Conservation (phyloP, 2,888 invertebrate genomes). For the Sarcophaga variegata region DNA sequence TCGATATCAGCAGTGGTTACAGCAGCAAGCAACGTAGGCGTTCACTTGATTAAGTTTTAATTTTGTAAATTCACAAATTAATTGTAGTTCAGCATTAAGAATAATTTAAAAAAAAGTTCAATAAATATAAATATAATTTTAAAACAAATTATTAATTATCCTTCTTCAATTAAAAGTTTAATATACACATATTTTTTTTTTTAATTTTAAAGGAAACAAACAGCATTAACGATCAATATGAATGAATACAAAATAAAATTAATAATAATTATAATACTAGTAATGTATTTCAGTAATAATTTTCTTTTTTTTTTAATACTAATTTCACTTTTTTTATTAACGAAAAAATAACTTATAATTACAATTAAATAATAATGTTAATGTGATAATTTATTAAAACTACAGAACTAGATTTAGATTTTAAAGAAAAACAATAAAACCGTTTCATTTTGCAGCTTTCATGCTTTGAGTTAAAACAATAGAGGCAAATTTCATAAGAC, state of each 20-base stretch:
- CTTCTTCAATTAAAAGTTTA: constrained; percentile 16
- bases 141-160: constrained; percentile 12
- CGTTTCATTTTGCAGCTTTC: constrained; percentile 56
- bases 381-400: constrained; percentile 67
- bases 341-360: not conserved
- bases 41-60: constrained; percentile 74
- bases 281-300: not conserved
- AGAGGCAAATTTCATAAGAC: not conserved
- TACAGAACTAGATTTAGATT: constrained; percentile 49
- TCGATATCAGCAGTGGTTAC: constrained; percentile 65
- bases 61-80: constrained; percentile 58
- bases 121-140: constrained; percentile 15
- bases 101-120: constrained; percentile 7
- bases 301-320: constrained; percentile 12
- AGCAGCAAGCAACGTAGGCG: constrained; percentile 72
- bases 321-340: constrained; percentile 1
- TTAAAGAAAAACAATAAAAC: constrained; percentile 26
- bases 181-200: not conserved
- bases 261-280: too few relatives aligned
- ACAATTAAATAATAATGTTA: constrained; percentile 53
- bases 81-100: constrained; percentile 15
- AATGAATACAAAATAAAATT: not conserved
- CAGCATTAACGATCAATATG: constrained; percentile 63
- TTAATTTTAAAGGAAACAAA: constrained; percentile 38
- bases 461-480: constrained; percentile 55